Percentiles rank a stretch among this genome's conserved stretches.
These are phyloP conservation scores for Trissonchulus sp. DNA, from an alignment of 2,888 invertebrate genomes.

Conservation along the genomic window DNA sequence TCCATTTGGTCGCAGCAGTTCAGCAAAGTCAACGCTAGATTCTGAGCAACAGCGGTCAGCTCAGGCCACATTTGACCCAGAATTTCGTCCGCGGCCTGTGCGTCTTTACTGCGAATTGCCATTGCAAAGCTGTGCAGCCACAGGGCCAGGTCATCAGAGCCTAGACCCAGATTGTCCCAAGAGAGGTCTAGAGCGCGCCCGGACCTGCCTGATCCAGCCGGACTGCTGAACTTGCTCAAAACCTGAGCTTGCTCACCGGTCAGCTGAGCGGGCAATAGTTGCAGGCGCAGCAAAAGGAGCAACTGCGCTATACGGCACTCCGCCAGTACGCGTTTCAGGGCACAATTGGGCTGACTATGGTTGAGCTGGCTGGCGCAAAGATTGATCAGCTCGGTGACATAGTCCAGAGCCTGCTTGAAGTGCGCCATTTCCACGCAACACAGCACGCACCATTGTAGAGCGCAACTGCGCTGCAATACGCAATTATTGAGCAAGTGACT, in stretches of 20 bases:
- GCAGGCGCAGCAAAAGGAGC: neutral
- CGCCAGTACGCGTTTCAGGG: neutral
- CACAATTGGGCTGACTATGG: neutral
- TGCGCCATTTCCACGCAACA: constrained; percentile 51
- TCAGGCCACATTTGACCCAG: neutral
- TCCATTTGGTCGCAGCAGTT: constrained; percentile 24
- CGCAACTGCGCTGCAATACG: neutral
- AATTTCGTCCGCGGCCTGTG: neutral
- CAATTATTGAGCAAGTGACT: neutral
- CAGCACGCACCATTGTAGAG: neutral
- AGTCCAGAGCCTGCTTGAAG: constrained; percentile 71
- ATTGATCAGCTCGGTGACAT: constrained; percentile 60
- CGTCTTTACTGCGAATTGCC: constrained; percentile 5
- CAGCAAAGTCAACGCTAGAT: neutral
- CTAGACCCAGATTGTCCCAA: no score
- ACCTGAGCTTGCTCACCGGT: constrained; percentile 8
- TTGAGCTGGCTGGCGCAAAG: constrained; percentile 58
- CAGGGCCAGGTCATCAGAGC: neutral
- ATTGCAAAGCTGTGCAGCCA: constrained; percentile 23
- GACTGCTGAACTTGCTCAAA: neutral
- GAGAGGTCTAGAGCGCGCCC: neutral
- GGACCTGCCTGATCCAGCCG: neutral
- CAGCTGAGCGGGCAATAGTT: neutral
- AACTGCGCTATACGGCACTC: neutral
- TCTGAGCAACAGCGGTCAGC: neutral